phyloP scores from a whole-genome alignment of 2,113 vertebrate species.

The Boulengeromyrus knoepffleri region DNA sequence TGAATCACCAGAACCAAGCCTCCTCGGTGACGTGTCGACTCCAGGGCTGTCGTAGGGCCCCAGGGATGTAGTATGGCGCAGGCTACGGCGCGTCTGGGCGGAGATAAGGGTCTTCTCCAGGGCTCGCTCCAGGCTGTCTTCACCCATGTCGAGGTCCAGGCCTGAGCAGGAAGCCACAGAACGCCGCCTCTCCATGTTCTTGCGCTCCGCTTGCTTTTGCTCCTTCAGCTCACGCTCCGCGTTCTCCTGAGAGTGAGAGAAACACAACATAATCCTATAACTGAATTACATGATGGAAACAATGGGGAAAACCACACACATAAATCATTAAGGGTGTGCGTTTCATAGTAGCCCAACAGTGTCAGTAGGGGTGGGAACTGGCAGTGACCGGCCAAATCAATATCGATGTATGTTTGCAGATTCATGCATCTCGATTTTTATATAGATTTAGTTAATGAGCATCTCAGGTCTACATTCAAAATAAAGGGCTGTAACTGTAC shows the following conservation, averaged over 20 bases:
- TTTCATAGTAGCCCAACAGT: neutral
- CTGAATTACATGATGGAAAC: neutral
- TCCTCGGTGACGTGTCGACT: neutral
- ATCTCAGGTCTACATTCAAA: neutral
- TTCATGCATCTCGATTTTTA: neutral
- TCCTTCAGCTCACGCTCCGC: slow-evolving; percentile 62
- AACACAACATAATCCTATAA: neutral
- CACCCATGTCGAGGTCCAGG: slow-evolving; percentile 41
- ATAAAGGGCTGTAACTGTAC: neutral
- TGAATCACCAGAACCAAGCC: slow-evolving; percentile 1
- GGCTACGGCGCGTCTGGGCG: slow-evolving; percentile 55
- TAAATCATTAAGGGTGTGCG: neutral
- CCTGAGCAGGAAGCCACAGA: slow-evolving; percentile 58
- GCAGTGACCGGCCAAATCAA: neutral
- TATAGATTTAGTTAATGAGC: neutral
- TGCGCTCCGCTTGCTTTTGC: slow-evolving; percentile 56
- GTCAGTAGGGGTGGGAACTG: neutral
- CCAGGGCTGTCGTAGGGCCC: slow-evolving; percentile 36
- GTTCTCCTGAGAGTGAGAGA: slow-evolving; percentile 56
- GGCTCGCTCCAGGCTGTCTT: slow-evolving; percentile 62
- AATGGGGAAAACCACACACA: neutral
- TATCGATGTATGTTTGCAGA: neutral
- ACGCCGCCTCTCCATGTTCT: slow-evolving; percentile 57
- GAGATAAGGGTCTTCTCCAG: slow-evolving; percentile 60
- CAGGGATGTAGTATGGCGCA: slow-evolving; percentile 45